phyloP scores from a whole-genome alignment of 1,140 invertebrate genomes.

The Stegodyphus mimosarum region DNA sequence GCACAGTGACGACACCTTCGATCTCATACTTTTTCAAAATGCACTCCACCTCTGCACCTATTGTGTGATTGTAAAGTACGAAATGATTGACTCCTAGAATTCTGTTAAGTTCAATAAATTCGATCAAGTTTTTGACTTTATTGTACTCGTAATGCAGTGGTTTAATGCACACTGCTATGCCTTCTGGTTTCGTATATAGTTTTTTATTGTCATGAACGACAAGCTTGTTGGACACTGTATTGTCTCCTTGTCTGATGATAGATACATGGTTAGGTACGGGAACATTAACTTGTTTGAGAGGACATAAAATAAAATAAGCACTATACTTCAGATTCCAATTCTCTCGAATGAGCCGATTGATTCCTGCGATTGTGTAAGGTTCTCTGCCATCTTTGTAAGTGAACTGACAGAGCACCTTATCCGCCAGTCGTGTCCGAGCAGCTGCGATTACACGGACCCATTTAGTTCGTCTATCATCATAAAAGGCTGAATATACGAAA shows the following conservation, averaged over 20 bases:
- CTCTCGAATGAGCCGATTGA: conserved; percentile 81
- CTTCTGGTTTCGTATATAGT: conserved; percentile 58
- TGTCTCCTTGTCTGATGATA: conserved; percentile 70
- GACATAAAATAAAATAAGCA: conserved; percentile 88
- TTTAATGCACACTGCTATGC: conserved; percentile 91
- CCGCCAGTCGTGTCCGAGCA: conserved; percentile 83
- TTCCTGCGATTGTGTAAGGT: conserved; percentile 65
- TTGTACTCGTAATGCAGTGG: conserved; percentile 92
- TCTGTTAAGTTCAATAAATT: conserved; percentile 91
- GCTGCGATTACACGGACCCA: conserved; percentile 85
- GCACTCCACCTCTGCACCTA: conserved; percentile 78
- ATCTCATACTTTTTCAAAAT: conserved; percentile 79
- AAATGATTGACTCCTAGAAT: conserved; percentile 89
- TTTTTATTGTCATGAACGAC: conserved; percentile 67
- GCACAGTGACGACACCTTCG: conserved; percentile 77
- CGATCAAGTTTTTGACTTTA: conserved; percentile 80
- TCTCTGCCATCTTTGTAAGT: conserved; percentile 74
- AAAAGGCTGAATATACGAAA: conserved; percentile 91
- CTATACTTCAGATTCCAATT: conserved; percentile 96
- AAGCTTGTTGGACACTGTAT: conserved; percentile 73
- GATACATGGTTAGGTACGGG: conserved; percentile 74
- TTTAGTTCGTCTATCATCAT: conserved; percentile 74
- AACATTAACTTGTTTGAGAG: conserved; percentile 64
- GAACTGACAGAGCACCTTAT: conserved; percentile 83
- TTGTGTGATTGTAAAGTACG: conserved; percentile 92